These are phyloP conservation scores for Bombus soroeensis DNA, from an alignment of 1,140 invertebrate species.

Conservation along the genomic window DNA sequence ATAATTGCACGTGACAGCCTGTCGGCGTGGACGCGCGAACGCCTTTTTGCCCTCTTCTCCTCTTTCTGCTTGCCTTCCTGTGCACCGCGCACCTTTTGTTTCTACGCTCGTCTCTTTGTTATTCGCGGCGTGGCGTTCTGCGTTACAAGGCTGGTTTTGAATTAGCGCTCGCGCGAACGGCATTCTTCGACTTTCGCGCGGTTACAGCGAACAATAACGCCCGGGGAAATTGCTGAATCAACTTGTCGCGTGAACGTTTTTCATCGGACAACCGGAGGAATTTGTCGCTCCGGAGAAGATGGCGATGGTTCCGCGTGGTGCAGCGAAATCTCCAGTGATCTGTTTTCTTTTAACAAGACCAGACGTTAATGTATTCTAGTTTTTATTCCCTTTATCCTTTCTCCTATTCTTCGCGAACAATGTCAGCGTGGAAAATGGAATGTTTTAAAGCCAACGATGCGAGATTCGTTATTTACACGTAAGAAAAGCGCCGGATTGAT, in stretches of 20 bases:
- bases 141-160: constrained; percentile 3
- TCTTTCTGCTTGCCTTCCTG: background rate
- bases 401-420: background rate
- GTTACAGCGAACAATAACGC: background rate
- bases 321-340: background rate
- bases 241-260: background rate
- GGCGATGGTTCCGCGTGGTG: background rate
- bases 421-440: background rate
- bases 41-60: constrained; percentile 6
- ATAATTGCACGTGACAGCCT: constrained; percentile 60
- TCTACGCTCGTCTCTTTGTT: constrained; percentile 28
- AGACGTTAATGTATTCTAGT: background rate
- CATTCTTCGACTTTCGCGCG: constrained; percentile 1
- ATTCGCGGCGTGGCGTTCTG: background rate
- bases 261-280: background rate
- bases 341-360: background rate
- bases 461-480: too few species aligned
- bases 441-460: background rate
- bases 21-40: constrained; percentile 32
- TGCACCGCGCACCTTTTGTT: constrained; percentile 1
- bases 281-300: background rate
- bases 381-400: background rate
- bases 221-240: background rate
- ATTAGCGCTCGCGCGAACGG: background rate
- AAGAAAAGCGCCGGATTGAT: background rate